A percentile compares a stretch with the other conserved stretches of the same genome.
These are phyloP conservation scores for Caenorhabditis sp. DNA, from an alignment of 2,888 invertebrate species.

Conservation along the genomic window DNA sequence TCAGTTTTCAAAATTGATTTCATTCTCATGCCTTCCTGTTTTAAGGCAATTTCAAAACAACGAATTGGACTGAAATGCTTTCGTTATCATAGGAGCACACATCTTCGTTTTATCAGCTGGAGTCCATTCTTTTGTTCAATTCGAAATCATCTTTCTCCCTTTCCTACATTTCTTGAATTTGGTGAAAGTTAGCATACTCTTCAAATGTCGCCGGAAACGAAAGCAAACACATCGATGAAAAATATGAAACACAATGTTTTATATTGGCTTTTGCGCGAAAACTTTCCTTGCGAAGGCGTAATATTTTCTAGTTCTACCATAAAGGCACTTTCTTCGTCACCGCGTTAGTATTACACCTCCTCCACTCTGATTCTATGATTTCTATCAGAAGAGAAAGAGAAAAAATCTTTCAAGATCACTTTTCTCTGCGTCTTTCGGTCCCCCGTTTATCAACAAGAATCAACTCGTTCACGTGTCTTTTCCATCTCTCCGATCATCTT, in stretches of 20 bases:
- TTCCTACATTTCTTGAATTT: too few species aligned
- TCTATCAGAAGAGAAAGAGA: too few species aligned
- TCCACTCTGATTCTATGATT: too few species aligned
- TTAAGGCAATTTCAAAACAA: too few species aligned
- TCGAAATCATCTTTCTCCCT: too few species aligned
- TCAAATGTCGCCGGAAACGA: slow-evolving; percentile 2
- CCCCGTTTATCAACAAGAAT: not conserved
- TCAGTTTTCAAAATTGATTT: too few species aligned
- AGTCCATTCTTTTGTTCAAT: not conserved
- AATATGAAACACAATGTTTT: not conserved
- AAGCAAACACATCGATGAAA: not conserved
- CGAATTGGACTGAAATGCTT: too few species aligned
- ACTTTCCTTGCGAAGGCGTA: too few species aligned
- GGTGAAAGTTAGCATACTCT: too few species aligned
- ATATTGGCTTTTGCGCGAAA: not conserved
- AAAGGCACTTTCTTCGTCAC: not conserved
- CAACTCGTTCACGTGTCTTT: slow-evolving; percentile 14
- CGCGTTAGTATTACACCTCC: not conserved
- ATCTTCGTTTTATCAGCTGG: slow-evolving; percentile 17
- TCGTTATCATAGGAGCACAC: slow-evolving; percentile 1
- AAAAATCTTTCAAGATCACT: slow-evolving; percentile 19
- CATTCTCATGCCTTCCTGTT: too few species aligned
- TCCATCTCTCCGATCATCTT: slow-evolving; percentile 1
- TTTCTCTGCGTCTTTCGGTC: not conserved
- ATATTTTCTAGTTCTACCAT: not conserved